phyloP scores from a whole-genome alignment of 2,113 vertebrate genomes.

The Albula glossodonta region DNA sequence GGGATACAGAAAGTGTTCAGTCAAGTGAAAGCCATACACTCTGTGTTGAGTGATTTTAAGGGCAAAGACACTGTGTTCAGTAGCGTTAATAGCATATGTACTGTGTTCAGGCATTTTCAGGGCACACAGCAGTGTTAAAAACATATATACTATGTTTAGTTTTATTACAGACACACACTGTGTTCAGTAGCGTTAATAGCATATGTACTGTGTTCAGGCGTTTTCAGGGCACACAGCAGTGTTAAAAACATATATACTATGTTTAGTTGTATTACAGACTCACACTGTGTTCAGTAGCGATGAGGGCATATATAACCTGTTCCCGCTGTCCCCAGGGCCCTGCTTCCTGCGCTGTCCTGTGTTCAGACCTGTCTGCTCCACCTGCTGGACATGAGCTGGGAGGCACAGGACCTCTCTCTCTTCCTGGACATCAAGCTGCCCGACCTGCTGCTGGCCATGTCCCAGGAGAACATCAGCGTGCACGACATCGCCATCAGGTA shows the following conservation, averaged over 20 bases:
- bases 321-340: slow-evolving; percentile 61
- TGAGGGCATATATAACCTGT: not conserved
- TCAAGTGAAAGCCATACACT: too few relatives aligned
- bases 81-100: too few relatives aligned
- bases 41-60: not conserved
- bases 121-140: not conserved
- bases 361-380: slow-evolving; percentile 91
- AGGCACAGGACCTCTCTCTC: slow-evolving; percentile 83
- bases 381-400: slow-evolving; percentile 93
- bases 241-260: not conserved
- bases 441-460: slow-evolving; percentile 86
- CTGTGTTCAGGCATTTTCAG: too few relatives aligned
- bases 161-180: too few relatives aligned
- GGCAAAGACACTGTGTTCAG: not conserved
- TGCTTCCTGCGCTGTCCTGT: slow-evolving; percentile 90
- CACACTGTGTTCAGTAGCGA: too few relatives aligned
- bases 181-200: too few relatives aligned
- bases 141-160: not conserved
- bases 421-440: slow-evolving; percentile 87
- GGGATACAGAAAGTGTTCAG: too few relatives aligned
- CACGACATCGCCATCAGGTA: slow-evolving; percentile 92
- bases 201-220: too few relatives aligned
- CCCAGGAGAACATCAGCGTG: slow-evolving; percentile 92
- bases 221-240: too few relatives aligned
- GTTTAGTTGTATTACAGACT: too few relatives aligned